Evolutionary conservation across 2,113 vertebrate genomes (phyloP).

Genomic region (Seriola dumerili): DNA sequence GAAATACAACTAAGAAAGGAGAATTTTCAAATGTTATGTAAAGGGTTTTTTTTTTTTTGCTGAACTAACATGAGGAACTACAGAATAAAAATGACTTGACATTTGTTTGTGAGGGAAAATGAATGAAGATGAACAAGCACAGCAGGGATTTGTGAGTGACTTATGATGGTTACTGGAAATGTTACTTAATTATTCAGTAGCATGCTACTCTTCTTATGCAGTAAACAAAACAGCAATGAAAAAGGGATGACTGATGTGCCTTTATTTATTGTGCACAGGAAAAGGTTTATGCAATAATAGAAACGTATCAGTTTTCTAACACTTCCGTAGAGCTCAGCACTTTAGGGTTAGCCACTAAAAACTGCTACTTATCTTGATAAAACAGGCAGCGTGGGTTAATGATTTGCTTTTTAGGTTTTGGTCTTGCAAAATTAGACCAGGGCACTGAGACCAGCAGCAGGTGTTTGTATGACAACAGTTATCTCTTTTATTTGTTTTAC

Average conservation of each 20-base stretch:
- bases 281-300: background rate
- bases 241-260: background rate
- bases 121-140: background rate
- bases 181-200: background rate
- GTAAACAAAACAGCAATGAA: background rate
- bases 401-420: slow-evolving; percentile 29
- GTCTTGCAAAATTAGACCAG: background rate
- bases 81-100: background rate
- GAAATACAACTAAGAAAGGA: background rate
- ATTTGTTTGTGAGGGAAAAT: background rate
- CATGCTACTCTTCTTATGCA: background rate
- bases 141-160: background rate
- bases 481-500: background rate
- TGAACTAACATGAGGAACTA: no score
- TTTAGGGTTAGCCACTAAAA: background rate
- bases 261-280: background rate
- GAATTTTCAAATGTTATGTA: no score
- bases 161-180: background rate
- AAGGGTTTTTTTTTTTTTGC: no score
- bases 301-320: background rate
- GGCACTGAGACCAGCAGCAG: slow-evolving; percentile 36
- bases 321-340: background rate
- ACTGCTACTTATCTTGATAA: slow-evolving; percentile 7
- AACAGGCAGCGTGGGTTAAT: slow-evolving; percentile 52
- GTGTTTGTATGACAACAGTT: slow-evolving; percentile 17